Base-by-base conservation (phyloP, 2,113 vertebrate species). In the Mormoops blainvillei region DNA sequence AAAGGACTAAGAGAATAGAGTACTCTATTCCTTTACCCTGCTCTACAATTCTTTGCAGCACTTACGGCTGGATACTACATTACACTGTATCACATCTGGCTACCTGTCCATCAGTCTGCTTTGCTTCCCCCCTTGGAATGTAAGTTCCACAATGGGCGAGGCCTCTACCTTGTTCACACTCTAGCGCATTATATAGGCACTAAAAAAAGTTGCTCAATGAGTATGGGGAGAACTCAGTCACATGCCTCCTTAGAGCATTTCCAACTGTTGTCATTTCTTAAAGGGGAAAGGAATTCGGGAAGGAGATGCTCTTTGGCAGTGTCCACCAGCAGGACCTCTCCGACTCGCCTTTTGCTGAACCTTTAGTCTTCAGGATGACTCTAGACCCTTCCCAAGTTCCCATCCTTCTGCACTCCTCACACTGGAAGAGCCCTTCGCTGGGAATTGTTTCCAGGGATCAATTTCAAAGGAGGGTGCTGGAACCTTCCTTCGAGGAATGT, bases 391-490 rank as follows among this genome's bases (percentile, higher is more conserved):
- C 11, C 26, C n/a, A 84, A 54, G 50, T 7, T 12, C 77, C 41
- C 2, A 26, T 10, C 20, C 16, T 11, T 15, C 16, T 4, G 15
- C 3, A 5, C 7, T 26, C 45, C n/a, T 0, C 16, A 50, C 26
- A 14, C 54, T 41, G 78, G 24, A 36, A 36, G 24, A 8, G 71
- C 16, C 28, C 10, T 7, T 13, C 0, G 14, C 41, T 65, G 77
- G 56, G 63, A 36, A 18, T 20, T 48, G 7, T 22, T 43, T 19
- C 31, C 22, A 2, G 2, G 38, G 38, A 6, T 38, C 14, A 24
- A 2, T 6, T 7, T 22, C 15, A 33, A 26, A 28, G 14, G 0
- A 5, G 81, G n/a, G 31, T 36, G 36, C 31, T 5, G 13, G 77
- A 33, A 18, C 14, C 31, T 63, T n/a, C 33, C 26, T 50, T 2